phyloP scores from a whole-genome alignment of 2,113 vertebrate species.

The Heterotis niloticus region DNA sequence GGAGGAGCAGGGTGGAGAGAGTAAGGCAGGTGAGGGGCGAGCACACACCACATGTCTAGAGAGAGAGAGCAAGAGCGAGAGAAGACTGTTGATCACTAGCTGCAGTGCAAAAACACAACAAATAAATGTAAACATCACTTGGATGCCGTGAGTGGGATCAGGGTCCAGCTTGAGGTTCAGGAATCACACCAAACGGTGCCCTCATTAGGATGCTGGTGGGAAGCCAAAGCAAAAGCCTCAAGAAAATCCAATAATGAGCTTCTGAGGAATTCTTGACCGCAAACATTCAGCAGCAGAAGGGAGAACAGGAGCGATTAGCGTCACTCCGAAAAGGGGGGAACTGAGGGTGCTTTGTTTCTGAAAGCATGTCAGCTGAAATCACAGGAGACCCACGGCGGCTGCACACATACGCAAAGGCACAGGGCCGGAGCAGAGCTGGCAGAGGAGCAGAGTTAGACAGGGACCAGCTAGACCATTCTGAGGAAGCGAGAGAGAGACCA shows the following conservation, averaged over 20 bases:
- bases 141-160: no score
- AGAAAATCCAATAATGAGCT: no score
- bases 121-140: no score
- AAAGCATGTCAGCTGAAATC: background rate
- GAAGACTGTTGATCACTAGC: background rate
- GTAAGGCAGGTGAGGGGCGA: conserved; percentile 45
- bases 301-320: background rate
- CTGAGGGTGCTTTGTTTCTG: background rate
- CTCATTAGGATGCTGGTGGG: no score
- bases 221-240: no score
- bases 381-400: background rate
- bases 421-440: background rate
- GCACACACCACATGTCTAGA: conserved; percentile 38
- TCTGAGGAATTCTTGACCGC: no score
- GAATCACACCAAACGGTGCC: no score
- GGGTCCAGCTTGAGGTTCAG: no score
- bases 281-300: background rate
- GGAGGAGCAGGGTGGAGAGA: conserved; percentile 47
- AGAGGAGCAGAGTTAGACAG: background rate
- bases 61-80: background rate
- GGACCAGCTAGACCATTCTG: background rate
- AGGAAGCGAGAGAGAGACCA: background rate
- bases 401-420: background rate
- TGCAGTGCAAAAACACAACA: background rate
- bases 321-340: no score